Conservation (phyloP, 2,888 invertebrate genomes). For the Volucella zonaria region DNA sequence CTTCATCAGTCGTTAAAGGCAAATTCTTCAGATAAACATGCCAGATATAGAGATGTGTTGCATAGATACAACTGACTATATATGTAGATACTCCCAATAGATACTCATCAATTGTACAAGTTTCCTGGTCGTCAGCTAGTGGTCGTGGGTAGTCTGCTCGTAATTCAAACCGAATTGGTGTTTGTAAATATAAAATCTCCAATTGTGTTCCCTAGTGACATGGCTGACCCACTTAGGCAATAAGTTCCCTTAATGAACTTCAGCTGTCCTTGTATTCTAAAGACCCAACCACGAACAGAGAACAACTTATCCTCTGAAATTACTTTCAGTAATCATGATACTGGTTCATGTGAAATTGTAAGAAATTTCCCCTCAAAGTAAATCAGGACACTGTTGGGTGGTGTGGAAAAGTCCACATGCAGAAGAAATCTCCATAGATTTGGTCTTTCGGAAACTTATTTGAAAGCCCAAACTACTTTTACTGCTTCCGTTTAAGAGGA, state of each 20-base stretch:
- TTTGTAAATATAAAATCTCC: conserved; percentile 39
- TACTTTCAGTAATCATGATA: too few species aligned
- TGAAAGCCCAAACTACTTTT: not conserved
- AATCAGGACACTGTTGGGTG: too few species aligned
- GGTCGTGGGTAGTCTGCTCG: too few species aligned
- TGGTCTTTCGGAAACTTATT: too few species aligned
- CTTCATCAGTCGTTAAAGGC: conserved; percentile 58
- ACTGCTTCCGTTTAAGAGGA: not conserved
- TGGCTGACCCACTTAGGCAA: conserved; percentile 48
- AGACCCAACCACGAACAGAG: not conserved
- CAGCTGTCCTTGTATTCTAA: not conserved
- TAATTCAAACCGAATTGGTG: conserved; percentile 32
- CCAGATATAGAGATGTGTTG: too few species aligned
- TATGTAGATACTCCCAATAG: conserved; percentile 39
- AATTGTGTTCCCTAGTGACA: conserved; percentile 12
- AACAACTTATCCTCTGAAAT: too few species aligned
- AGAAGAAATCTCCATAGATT: too few species aligned
- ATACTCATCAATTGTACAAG: conserved; percentile 64
- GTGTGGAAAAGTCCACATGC: too few species aligned
- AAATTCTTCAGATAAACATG: conserved; percentile 64
- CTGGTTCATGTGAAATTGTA: too few species aligned
- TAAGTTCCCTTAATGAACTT: conserved; percentile 43
- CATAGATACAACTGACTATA: too few species aligned
- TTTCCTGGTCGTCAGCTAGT: conserved; percentile 22
- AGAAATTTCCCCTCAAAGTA: too few species aligned